A percentile compares a stretch with the other conserved stretches of the same genome.
Evolutionary conservation across 2,113 vertebrate genomes (phyloP).

Genomic region (Seriola dumerili): DNA sequence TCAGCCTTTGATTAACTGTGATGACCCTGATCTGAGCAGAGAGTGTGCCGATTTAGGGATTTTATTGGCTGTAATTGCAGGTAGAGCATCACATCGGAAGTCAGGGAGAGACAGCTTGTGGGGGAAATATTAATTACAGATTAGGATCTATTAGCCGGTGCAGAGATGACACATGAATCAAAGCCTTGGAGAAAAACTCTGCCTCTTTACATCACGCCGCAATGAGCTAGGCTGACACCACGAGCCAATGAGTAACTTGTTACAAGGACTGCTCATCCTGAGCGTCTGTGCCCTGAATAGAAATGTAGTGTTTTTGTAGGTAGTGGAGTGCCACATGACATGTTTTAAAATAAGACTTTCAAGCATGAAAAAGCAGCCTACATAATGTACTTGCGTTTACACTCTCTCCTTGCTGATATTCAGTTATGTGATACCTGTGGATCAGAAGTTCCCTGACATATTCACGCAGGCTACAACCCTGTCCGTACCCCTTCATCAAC

Average conservation of each 20-base stretch:
- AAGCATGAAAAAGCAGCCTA: not conserved
- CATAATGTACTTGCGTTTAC: not conserved
- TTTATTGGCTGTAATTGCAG: conserved; percentile 79
- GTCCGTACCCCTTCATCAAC: not conserved
- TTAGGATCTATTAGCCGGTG: conserved; percentile 74
- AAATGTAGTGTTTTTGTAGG: conserved; percentile 19
- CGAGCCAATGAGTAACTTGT: not conserved
- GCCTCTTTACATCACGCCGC: conserved; percentile 31
- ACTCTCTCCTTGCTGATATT: not conserved
- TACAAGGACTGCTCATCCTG: conserved; percentile 42
- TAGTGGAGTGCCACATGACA: not conserved
- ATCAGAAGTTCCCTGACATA: not conserved
- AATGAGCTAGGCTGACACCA: conserved; percentile 1
- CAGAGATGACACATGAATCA: conserved; percentile 51
- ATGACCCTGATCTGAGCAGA: conserved; percentile 75
- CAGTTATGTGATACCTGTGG: not conserved
- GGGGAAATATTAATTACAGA: conserved; percentile 76
- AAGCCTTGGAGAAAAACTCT: conserved; percentile 22
- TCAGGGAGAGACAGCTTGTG: conserved; percentile 56
- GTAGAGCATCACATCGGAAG: conserved; percentile 71
- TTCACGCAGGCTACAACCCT: not conserved
- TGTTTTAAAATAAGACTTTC: conserved; percentile 26
- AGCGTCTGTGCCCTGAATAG: conserved; percentile 43
- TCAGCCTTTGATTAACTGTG: conserved; percentile 66
- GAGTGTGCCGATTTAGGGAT: conserved; percentile 53